These are phyloP conservation scores for Dicyrtoma fusca DNA, from an alignment of 2,888 invertebrate genomes.

Conservation along the genomic window DNA sequence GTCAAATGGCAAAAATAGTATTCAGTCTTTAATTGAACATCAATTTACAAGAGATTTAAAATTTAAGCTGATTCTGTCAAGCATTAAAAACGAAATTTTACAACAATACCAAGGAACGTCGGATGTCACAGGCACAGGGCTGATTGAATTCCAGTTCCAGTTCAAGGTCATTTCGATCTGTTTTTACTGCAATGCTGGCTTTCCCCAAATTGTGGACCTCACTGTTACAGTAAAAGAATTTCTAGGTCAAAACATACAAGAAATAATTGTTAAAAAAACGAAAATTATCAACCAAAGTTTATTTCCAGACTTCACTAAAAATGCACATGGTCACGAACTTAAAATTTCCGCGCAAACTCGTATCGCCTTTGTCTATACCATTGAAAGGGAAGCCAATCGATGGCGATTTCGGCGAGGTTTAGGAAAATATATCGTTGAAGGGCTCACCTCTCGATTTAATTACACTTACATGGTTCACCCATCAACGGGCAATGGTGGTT, in stretches of 20 bases:
- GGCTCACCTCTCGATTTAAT: slow-evolving; percentile 7
- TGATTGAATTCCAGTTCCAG: no score
- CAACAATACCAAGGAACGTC: no score
- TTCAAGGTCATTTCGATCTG: background rate
- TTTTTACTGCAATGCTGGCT: background rate
- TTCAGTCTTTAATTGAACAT: no score
- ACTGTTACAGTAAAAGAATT: background rate
- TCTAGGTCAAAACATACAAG: no score
- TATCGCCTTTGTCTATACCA: slow-evolving; percentile 13
- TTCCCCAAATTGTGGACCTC: background rate
- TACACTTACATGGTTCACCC: slow-evolving; percentile 18
- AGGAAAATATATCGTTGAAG: slow-evolving; percentile 20
- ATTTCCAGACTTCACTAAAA: slow-evolving; percentile 15
- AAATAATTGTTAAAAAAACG: no score
- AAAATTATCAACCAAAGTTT: no score
- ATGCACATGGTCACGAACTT: slow-evolving; percentile 2
- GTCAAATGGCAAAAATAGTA: no score
- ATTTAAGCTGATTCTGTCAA: no score
- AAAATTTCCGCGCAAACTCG: slow-evolving; percentile 10
- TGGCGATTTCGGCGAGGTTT: slow-evolving; percentile 22
- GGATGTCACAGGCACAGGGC: no score
- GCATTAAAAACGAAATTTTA: no score
- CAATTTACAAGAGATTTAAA: no score
- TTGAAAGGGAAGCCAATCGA: background rate
- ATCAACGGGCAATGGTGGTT: slow-evolving; percentile 15